Percentiles rank a stretch among this genome's conserved stretches.
phyloP scores from a whole-genome alignment of 37 sponge, comb jelly and placozoan genomes.

The Petrosia ficiformis region DNA sequence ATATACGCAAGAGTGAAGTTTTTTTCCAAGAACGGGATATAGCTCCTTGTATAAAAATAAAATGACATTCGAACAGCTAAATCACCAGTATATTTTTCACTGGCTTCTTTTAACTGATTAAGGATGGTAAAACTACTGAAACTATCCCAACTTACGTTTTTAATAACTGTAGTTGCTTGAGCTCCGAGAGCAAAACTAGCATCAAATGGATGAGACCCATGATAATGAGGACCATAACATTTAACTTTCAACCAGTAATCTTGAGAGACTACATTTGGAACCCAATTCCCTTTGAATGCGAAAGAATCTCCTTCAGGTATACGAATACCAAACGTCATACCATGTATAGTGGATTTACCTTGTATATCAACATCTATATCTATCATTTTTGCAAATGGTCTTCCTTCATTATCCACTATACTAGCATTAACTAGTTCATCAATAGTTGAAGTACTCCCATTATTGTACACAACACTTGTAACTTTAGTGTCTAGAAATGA shows the following conservation, averaged over 20 bases:
- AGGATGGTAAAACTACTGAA: neutral
- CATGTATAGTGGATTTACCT: constrained; percentile 27
- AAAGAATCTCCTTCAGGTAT: neutral
- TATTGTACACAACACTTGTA: constrained; percentile 12
- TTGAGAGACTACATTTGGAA: neutral
- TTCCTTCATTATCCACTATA: constrained; percentile 16
- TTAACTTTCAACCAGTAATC: neutral
- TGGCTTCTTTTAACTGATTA: neutral
- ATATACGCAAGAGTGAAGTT: constrained; percentile 16
- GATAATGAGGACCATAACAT: neutral
- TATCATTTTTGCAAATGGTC: constrained; percentile 30
- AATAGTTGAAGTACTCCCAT: neutral
- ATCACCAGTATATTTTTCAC: no score
- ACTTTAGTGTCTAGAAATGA: constrained; percentile 7
- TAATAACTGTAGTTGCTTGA: constrained; percentile 1
- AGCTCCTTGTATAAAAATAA: constrained; percentile 12
- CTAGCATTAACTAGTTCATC: constrained; percentile 5
- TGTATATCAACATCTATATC: constrained; percentile 38
- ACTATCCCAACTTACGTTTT: neutral
- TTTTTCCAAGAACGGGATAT: neutral
- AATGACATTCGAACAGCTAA: constrained; percentile 20
- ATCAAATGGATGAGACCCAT: neutral
- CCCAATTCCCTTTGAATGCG: neutral
- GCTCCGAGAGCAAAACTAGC: neutral
- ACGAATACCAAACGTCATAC: constrained; percentile 32